Conservation (phyloP, 2,888 invertebrate genomes). For the Laspeyria flexula region DNA sequence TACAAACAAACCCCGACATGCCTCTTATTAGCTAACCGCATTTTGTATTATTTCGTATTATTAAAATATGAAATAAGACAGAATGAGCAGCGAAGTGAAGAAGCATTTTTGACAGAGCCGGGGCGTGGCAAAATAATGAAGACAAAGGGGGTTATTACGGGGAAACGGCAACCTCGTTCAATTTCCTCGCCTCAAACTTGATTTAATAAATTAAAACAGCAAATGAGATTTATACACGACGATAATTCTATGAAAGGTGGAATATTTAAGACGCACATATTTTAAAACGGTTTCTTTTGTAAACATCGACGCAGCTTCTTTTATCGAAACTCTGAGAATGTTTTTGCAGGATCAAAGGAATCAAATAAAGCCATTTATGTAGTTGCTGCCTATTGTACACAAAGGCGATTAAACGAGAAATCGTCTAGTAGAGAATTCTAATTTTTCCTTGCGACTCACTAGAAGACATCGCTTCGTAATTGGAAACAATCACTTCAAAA, state of each 20-base stretch:
- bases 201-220: constrained; percentile 47
- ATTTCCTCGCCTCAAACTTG: constrained; percentile 31
- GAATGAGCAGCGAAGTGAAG: constrained; percentile 24
- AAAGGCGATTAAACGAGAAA: constrained; percentile 14
- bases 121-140: constrained; percentile 43
- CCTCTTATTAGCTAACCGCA: constrained; percentile 17
- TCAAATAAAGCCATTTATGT: constrained; percentile 36
- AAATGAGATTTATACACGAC: constrained; percentile 37
- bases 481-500: constrained; percentile 33
- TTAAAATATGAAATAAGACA: no score
- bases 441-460: no score
- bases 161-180: constrained; percentile 37
- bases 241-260: constrained; percentile 18
- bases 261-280: neutral
- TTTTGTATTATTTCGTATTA: no score
- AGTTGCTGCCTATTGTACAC: constrained; percentile 20
- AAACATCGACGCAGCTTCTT: neutral
- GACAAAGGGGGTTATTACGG: constrained; percentile 41
- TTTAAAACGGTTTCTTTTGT: neutral
- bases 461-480: constrained; percentile 28
- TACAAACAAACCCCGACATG: constrained; percentile 7
- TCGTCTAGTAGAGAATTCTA: constrained; percentile 11
- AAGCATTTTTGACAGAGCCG: constrained; percentile 36
- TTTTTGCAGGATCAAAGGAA: constrained; percentile 20
- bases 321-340: neutral